Conservation (phyloP, 2,888 invertebrate species). For the Platycnemis pennipes region DNA sequence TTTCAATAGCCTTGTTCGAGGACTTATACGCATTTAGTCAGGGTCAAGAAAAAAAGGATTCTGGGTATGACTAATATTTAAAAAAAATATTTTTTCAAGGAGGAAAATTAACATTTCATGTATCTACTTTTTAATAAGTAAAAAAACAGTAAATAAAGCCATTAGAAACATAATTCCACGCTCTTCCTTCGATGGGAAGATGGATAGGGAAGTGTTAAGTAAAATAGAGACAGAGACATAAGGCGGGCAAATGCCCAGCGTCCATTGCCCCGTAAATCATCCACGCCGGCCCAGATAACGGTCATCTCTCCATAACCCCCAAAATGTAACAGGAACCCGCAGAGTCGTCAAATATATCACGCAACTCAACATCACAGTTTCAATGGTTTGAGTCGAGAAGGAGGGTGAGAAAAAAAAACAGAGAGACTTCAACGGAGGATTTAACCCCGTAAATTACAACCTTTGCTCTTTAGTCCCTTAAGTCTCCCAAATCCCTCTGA, state of each 20-base stretch:
- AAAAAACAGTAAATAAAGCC: not conserved
- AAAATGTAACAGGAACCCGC: not conserved
- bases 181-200: not conserved
- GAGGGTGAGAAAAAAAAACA: not conserved
- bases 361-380: not conserved
- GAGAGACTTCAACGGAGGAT: too few relatives aligned
- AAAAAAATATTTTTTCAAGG: not conserved
- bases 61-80: not conserved
- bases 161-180: not conserved
- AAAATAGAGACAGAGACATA: not conserved
- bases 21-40: too few relatives aligned
- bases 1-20: too few relatives aligned
- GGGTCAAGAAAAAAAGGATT: not conserved
- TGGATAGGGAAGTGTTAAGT: not conserved
- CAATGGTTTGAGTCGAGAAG: not conserved
- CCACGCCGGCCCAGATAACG: not conserved
- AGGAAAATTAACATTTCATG: not conserved
- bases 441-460: too few relatives aligned
- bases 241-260: not conserved
- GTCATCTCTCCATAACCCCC: not conserved
- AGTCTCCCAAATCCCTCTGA: too few relatives aligned
- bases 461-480: too few relatives aligned
- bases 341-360: not conserved
- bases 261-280: not conserved
- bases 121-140: too few relatives aligned